phyloP scores from a whole-genome alignment of 2,113 vertebrate genomes.

The Prinia subflava region DNA sequence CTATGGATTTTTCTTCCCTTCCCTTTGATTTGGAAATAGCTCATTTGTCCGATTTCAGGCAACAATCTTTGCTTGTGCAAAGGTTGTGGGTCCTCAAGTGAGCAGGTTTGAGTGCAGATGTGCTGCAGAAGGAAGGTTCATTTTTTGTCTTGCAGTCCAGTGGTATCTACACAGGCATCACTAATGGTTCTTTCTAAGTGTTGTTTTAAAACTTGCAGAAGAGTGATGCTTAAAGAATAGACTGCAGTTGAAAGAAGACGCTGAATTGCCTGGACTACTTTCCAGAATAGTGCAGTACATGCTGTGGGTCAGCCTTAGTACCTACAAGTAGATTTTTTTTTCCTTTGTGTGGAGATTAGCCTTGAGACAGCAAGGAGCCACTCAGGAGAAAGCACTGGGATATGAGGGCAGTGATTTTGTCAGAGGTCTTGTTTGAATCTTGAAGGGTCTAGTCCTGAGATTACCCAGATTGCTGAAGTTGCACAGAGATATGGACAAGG shows the following conservation, averaged over 20 bases:
- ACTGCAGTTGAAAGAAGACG: background rate
- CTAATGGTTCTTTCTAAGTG: background rate
- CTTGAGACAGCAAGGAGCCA: background rate
- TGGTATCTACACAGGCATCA: background rate
- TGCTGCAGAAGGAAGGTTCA: background rate
- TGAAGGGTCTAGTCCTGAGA: constrained; percentile 15
- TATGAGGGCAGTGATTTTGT: background rate
- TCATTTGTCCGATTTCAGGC: background rate
- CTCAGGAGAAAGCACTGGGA: background rate
- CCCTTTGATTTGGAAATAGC: background rate
- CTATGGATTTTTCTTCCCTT: background rate
- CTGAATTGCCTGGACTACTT: background rate
- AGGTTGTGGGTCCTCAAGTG: background rate
- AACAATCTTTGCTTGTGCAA: background rate
- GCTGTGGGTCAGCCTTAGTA: background rate
- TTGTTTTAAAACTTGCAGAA: background rate
- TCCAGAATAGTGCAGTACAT: background rate
- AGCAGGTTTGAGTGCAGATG: background rate
- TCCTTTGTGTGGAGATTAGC: background rate
- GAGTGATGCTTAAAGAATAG: background rate
- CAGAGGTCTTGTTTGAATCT: background rate
- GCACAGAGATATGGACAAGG: background rate
- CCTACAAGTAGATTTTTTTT: background rate
- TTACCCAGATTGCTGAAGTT: background rate
- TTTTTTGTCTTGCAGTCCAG: background rate